Conservation (phyloP, 2,797 vertebrate genomes). For the Muraenolepis orangiensis region DNA sequence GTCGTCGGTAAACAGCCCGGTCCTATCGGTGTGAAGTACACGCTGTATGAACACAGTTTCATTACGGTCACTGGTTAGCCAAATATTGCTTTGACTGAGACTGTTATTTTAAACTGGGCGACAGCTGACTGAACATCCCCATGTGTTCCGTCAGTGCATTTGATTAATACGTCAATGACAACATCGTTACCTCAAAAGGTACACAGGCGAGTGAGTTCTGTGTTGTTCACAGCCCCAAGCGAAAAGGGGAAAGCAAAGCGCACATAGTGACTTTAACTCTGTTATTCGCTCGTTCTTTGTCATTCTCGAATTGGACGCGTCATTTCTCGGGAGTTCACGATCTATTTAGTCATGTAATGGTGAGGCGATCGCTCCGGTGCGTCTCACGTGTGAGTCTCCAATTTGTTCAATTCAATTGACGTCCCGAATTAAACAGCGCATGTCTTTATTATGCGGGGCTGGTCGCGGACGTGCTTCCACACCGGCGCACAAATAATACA, state of each 20-base stretch:
- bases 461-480: neutral
- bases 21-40: neutral
- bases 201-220: neutral
- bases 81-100: neutral
- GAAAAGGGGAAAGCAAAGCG: too few species aligned
- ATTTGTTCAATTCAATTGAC: slow-evolving; percentile 3
- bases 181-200: neutral
- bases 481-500: neutral
- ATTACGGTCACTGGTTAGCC: neutral
- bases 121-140: neutral
- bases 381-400: neutral
- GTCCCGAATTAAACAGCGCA: neutral
- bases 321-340: neutral
- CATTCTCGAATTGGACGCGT: neutral
- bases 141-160: neutral
- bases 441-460: neutral
- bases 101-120: neutral
- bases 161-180: neutral
- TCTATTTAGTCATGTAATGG: neutral
- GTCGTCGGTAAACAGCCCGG: neutral
- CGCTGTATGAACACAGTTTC: neutral
- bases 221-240: neutral
- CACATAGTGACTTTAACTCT: neutral
- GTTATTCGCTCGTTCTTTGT: neutral
- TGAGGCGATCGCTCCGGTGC: neutral